These are phyloP conservation scores for Bombus sylvicola DNA, from an alignment of 1,140 invertebrate genomes.

Conservation along the genomic window DNA sequence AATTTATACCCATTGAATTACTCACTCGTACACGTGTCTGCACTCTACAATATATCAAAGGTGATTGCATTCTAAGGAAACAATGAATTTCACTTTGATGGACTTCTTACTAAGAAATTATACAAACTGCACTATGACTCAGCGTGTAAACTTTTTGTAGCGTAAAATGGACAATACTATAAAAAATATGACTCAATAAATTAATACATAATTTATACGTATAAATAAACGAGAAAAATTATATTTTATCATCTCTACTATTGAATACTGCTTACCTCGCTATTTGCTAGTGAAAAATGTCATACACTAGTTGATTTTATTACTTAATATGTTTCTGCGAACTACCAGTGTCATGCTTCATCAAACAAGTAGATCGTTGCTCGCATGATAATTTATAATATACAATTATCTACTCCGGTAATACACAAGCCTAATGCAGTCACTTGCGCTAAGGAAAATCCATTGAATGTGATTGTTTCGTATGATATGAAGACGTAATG, in stretches of 20 bases:
- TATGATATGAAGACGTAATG: neutral
- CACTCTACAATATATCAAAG: neutral
- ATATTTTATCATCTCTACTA: neutral
- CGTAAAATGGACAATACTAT: neutral
- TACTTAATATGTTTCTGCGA: neutral
- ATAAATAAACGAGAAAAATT: neutral
- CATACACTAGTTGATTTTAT: neutral
- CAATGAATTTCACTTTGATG: neutral
- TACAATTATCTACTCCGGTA: neutral
- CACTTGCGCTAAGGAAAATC: neutral
- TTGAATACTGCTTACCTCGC: neutral
- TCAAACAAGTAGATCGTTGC: conserved; percentile 19
- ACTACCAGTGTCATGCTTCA: conserved; percentile 3
- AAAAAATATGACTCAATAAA: neutral
- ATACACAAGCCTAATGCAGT: neutral
- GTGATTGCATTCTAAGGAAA: neutral
- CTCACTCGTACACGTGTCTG: neutral
- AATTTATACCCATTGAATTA: neutral
- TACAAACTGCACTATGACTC: neutral
- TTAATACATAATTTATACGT: neutral
- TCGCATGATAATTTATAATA: neutral
- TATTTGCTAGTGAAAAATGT: neutral
- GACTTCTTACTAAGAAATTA: neutral
- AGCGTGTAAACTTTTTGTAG: neutral
- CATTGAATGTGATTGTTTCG: neutral